Conservation (phyloP, 2,888 invertebrate species). For the Theretra japonica region DNA sequence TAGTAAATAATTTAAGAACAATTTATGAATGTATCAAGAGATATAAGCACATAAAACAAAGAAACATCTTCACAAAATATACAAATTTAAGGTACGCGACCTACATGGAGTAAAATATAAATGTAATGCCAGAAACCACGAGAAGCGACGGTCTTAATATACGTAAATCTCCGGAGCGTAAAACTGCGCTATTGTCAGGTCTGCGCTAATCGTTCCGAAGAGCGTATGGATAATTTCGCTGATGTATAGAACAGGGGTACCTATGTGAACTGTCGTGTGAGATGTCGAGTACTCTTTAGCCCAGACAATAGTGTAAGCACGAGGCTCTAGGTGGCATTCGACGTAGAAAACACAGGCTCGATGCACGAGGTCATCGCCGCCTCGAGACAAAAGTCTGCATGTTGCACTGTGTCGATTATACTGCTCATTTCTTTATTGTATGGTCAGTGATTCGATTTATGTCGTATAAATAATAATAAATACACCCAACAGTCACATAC, state of each 20-base stretch:
- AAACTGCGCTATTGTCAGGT: constrained; percentile 13
- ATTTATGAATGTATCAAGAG: too few relatives aligned
- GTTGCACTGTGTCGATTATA: background rate
- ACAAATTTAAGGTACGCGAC: too few relatives aligned
- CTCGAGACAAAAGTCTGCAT: background rate
- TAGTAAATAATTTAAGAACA: too few relatives aligned
- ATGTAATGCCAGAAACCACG: background rate
- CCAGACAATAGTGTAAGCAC: background rate
- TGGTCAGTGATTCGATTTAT: too few relatives aligned
- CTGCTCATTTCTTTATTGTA: background rate
- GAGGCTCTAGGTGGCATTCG: background rate
- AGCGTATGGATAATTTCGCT: constrained; percentile 26
- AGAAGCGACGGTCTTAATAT: constrained; percentile 5
- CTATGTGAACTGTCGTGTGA: constrained; percentile 23
- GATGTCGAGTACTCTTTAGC: constrained; percentile 17
- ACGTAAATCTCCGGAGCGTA: constrained; percentile 11
- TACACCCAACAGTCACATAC: too few relatives aligned
- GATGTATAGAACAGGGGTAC: constrained; percentile 32
- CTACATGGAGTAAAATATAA: background rate
- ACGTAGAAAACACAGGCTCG: background rate
- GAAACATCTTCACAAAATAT: background rate
- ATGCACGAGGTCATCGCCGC: constrained; percentile 6
- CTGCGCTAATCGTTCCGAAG: constrained; percentile 12
- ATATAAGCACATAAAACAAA: too few relatives aligned
- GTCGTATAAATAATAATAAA: too few relatives aligned